These are phyloP conservation scores for Sebastes minor DNA, from an alignment of 2,797 vertebrate species.

Conservation along the genomic window DNA sequence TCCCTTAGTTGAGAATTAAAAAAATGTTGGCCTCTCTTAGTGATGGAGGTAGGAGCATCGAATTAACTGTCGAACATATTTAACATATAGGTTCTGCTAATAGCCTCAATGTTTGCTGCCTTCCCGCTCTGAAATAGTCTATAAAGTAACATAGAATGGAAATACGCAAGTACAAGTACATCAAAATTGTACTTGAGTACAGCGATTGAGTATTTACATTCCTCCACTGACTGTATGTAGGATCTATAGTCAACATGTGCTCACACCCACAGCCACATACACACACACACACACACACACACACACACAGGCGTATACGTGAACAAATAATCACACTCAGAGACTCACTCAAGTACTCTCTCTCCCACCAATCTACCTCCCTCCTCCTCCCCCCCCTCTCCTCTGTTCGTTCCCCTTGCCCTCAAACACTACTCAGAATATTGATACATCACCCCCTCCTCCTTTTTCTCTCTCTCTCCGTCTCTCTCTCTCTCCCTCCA, in stretches of 20 bases:
- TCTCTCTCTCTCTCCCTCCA: constrained; percentile 76
- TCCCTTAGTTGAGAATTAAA: neutral
- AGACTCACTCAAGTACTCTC: constrained; percentile 79
- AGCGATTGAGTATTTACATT: constrained; percentile 12
- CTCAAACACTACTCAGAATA: constrained; percentile 90
- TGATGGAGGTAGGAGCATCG: neutral
- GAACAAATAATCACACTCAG: constrained; percentile 83
- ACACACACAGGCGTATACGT: constrained; percentile 53
- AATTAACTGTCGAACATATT: neutral
- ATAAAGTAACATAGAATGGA: neutral
- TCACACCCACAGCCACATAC: constrained; percentile 14
- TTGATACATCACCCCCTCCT: constrained; percentile 87
- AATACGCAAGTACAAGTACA: neutral
- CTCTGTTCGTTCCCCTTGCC: constrained; percentile 86
- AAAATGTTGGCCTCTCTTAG: neutral
- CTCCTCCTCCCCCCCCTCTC: constrained; percentile 63
- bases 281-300: constrained; percentile 12
- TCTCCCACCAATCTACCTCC: constrained; percentile 56
- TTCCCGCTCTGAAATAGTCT: neutral
- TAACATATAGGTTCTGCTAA: neutral
- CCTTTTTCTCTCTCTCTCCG: constrained; percentile 60
- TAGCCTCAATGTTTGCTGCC: neutral
- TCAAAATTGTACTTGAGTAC: neutral
- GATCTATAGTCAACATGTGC: constrained; percentile 21
- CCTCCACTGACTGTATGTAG: neutral